Evolutionary conservation across 2,888 invertebrate genomes (phyloP), one percentile per base, ranked within the genome.

Genomic region (Himalopsyche anomala): DNA sequence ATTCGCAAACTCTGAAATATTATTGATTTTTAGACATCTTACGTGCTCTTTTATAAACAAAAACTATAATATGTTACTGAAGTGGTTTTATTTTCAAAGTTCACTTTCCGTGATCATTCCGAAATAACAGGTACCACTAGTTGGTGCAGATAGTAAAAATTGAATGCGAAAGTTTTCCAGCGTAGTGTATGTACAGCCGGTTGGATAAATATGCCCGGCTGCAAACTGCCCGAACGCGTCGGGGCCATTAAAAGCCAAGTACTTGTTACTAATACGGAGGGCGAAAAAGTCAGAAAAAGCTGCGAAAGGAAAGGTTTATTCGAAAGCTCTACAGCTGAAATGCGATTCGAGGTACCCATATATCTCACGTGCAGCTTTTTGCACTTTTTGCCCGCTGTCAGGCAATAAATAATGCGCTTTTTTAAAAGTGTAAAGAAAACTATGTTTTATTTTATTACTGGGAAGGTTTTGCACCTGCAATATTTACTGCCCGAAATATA

Each of bases 161-260:
- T 74, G 74, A 74, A 74, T 74, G 74, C 74, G 36, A 74, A 74
- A 74, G 74, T 74, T 74, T 74, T 38, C 36, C 74, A 38, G 36
- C 74, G 36, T 5, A 74, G 74, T 51, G 15, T 38, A 74, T 2
- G 74, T 74, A 74, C 74, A 74, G 38, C 36, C 74, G 74, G 74
- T 74, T 15, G 38, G 36, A 74, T 74, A 74, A 74, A 74, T 74
- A 74, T 74, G 74, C 74, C 38, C 74, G 74, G 38, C 74, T 74
- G 74, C 74, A 74, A 74, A 74, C 74, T 74, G 74, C 74, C 74
- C 74, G 74, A 74, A 74, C 74, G 38, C 74, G 74, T 36, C 74
- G 74, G 74, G 74, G 74, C 74, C 36, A 74, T 74, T 74, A 74
- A 74, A 74, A 74, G 74, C 74, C 74, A 74, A 74, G 74, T 74